phyloP scores from a whole-genome alignment of 2,797 vertebrate species.

The Craterocephalus amniculus region DNA sequence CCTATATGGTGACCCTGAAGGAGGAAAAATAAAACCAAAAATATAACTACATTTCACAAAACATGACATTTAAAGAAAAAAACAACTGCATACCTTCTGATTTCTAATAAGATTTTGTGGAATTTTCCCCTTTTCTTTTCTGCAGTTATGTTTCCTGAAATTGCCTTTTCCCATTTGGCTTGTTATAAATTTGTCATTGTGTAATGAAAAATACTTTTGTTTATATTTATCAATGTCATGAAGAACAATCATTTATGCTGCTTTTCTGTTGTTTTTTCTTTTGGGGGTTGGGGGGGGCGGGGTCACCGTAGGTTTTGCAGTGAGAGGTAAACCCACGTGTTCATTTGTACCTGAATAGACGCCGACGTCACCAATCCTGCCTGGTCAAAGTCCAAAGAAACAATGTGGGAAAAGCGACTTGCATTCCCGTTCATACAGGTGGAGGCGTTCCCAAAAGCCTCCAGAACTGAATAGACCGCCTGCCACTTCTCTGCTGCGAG shows the following conservation, averaged over 20 bases:
- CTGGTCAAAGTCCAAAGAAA: slow-evolving; percentile 97
- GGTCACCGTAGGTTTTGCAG: neutral
- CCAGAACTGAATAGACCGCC: slow-evolving; percentile 92
- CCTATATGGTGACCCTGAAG: neutral
- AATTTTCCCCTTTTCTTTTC: neutral
- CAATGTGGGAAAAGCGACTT: slow-evolving; percentile 95
- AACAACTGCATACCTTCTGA: neutral
- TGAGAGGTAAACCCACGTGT: neutral
- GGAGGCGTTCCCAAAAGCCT: slow-evolving; percentile 94
- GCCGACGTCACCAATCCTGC: slow-evolving; percentile 95
- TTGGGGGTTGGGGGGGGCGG: no score
- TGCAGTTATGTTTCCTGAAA: neutral
- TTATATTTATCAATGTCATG: neutral
- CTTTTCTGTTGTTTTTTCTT: neutral
- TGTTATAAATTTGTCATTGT: neutral
- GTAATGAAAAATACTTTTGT: neutral
- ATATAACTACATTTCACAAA: neutral
- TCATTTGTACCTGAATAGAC: slow-evolving; percentile 89
- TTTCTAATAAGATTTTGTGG: neutral
- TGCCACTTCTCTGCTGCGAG: slow-evolving; percentile 94
- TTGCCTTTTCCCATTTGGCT: neutral
- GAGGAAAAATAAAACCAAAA: neutral
- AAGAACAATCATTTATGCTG: neutral
- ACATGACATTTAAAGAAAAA: neutral
- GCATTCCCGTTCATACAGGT: slow-evolving; percentile 92